Evolutionary conservation across 2,797 vertebrate species (phyloP), one percentile per base, ranked within the genome.

Genomic region (Eremophila alpestris): DNA sequence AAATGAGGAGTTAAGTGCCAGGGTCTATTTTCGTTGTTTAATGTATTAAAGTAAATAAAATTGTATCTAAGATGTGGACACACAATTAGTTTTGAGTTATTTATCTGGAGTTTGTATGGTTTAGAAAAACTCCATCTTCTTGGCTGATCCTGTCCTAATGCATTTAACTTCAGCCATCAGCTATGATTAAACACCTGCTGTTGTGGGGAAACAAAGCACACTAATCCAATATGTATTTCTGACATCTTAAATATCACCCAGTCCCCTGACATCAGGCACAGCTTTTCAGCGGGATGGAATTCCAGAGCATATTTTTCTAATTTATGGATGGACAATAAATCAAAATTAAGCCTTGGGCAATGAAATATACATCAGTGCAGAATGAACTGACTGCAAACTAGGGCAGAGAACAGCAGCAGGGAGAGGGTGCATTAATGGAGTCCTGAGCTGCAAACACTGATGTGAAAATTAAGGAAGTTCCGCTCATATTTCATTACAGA

Each of bases 311-410:
- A 99, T 99, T 99, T 99, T 99, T 99, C 99, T 99, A 99, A 99
- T 99, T 99, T 99, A 99, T 99, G 99, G 98, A 99, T 98, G 99
- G 99, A 99, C 99, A 99, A 99, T 99, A 99, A 99, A 99, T 99
- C 99, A 99, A 99, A 99, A 99, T 99, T 99, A 99, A 99, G 99
- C 98, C 98, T 98, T 98, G 99, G 99, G 99, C 99, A 99, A 99
- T 99, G 98, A 99, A 99, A 99, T 99, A 99, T 99, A 99, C 99
- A 99, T 99, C 99, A 99, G 98, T 98, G 98, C 96, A 94, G 98
- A 98, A 98, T 98, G 98, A 99, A 99, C 98, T 99, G 99, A 99
- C 98, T 99, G 98, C 98, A 98, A 99, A 99, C 98, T 98, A 98
- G 98, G 98, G 97, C 98, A 98, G 97, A 98, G 98, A 98, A 98